Evolutionary conservation across 2,113 vertebrate genomes (phyloP), one percentile per base, ranked within the genome.

Genomic region (Callipepla squamata): DNA sequence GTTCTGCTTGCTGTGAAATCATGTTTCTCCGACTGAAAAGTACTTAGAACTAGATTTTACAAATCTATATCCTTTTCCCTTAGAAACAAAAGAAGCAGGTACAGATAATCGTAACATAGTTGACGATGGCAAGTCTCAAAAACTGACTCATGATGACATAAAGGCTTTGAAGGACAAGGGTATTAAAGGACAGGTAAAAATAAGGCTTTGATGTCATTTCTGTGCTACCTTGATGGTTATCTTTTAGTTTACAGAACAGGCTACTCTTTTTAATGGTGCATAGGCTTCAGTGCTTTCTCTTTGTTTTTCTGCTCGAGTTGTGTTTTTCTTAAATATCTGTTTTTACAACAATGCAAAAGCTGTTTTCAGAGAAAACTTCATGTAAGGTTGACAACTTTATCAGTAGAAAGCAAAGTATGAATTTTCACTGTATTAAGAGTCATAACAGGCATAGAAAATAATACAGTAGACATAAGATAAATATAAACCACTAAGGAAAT

Each of bases 51-150:
- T 86, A 80, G 92, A 68, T 90, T 84, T 93, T 88, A 96, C 92
- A 92, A 87, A 59, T 93, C 63, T 87, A 4, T 96, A 23, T 97
- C 93, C 80, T 97, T 89, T 96, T 96, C 92, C 96, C 80, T 79
- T 90, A 99, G 99, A 99, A 94, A 96, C 97, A 77, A 99, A 99
- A 94, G 98, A 98, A 97, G 98, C 98, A 7, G 99, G 99, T 73
- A 98, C 98, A 93, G 99, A 99, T 97, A 99, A 99, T 98, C 98
- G 99, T 91, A 99, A 99, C 95, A 99, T 99, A 92, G 93, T 99
- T 61, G 99, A 99, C 78, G 99, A 99, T 97, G 99, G 99, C 40
- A 99, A 98, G 95, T 99, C 99, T 48, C 99, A 99, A 95, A 99
- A 99, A 97, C 98, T 99, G 73, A 99, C 99, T 94, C 98, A 99